These are phyloP conservation scores for Paramuricea clavata DNA, from an alignment of 92 coral and sea anemone species.

Conservation along the genomic window DNA sequence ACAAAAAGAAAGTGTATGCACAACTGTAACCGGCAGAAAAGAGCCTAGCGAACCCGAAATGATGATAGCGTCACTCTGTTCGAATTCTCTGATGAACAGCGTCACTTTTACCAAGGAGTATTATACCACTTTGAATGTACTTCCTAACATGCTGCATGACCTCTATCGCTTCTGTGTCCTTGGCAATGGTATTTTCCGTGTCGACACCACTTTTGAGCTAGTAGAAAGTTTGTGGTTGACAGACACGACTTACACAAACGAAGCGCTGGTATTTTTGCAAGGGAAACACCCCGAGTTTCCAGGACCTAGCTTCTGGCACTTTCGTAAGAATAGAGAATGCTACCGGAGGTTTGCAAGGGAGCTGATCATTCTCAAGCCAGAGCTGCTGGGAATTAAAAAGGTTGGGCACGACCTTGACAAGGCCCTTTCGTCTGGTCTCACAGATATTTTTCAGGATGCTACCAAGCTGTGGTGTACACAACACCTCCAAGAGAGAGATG, in stretches of 20 bases:
- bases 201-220: slow-evolving; percentile 76
- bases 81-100: slow-evolving; percentile 59
- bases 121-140: slow-evolving; percentile 62
- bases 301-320: slow-evolving; percentile 72
- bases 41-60: slow-evolving; percentile 26
- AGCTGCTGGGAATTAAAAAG: slow-evolving; percentile 58
- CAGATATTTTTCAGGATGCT: slow-evolving; percentile 70
- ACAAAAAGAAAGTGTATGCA: slow-evolving; percentile 7
- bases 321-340: slow-evolving; percentile 54
- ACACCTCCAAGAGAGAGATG: slow-evolving; percentile 60
- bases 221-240: slow-evolving; percentile 79
- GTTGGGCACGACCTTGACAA: slow-evolving; percentile 74
- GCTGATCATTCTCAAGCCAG: slow-evolving; percentile 65
- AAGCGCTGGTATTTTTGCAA: slow-evolving; percentile 51
- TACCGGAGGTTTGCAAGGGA: slow-evolving; percentile 70
- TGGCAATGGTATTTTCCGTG: slow-evolving; percentile 63
- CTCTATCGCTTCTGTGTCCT: slow-evolving; percentile 64
- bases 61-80: slow-evolving; percentile 47
- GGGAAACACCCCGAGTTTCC: slow-evolving; percentile 71
- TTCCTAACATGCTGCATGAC: slow-evolving; percentile 69
- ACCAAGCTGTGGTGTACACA: slow-evolving; percentile 68
- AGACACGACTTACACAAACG: slow-evolving; percentile 68
- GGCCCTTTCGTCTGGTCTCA: slow-evolving; percentile 63
- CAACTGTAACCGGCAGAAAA: background rate
- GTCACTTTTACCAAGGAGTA: slow-evolving; percentile 69